Conservation (phyloP, 1,140 invertebrate genomes). For the Trypoxylus dichotomus region DNA sequence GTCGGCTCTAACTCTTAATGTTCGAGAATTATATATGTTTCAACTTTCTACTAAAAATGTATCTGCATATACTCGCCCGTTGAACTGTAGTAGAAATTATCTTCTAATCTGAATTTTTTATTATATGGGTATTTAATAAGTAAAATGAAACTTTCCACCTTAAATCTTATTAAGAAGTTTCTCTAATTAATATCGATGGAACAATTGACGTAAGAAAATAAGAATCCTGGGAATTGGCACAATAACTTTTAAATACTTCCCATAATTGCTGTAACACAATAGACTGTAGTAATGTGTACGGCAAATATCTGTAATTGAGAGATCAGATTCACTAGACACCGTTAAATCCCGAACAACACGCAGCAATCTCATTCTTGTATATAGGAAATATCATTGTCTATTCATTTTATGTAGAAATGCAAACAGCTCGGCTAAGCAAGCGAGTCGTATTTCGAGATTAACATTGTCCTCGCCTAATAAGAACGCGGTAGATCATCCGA, state of each 20-base stretch:
- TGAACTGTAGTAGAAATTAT: too few relatives aligned
- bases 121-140: too few relatives aligned
- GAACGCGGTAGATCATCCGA: not conserved
- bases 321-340: not conserved
- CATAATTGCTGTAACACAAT: not conserved
- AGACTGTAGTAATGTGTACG: not conserved
- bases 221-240: not conserved
- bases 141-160: not conserved
- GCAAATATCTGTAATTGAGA: not conserved
- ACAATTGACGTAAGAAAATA: not conserved
- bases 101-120: too few relatives aligned
- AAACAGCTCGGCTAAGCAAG: not conserved
- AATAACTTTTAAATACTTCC: not conserved
- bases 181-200: not conserved
- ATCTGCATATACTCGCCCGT: too few relatives aligned
- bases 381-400: not conserved
- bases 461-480: slow-evolving; percentile 2
- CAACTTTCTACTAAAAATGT: too few relatives aligned
- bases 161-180: not conserved
- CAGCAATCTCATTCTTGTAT: not conserved
- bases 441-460: not conserved
- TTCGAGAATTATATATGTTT: too few relatives aligned
- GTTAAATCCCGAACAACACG: not conserved
- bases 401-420: not conserved
- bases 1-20: too few relatives aligned